These are phyloP conservation scores for Castor canadensis DNA, from an alignment of 2,113 vertebrate species.

Conservation along the genomic window DNA sequence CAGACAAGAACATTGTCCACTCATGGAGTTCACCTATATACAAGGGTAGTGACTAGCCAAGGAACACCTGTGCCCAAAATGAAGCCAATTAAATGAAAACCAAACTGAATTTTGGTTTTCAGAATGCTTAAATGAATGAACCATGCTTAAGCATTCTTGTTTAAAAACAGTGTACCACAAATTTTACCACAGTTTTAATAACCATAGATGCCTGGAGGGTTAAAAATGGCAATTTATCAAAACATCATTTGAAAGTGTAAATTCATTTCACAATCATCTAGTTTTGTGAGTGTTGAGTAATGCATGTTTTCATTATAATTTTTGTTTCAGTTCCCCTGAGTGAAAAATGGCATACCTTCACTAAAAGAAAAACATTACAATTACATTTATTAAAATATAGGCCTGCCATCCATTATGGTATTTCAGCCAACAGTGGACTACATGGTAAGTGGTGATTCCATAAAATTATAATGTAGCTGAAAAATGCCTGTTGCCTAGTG, in stretches of 20 bases:
- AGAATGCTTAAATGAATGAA: not conserved
- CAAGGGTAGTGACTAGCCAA: not conserved
- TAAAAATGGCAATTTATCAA: not conserved
- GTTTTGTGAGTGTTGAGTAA: not conserved
- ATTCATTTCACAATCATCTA: not conserved
- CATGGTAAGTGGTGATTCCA: not conserved
- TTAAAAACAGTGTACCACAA: not conserved
- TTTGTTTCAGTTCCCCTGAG: not conserved
- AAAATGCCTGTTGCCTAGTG: not conserved
- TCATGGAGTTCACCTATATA: fast-evolving
- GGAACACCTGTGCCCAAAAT: not conserved
- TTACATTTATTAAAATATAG: not conserved
- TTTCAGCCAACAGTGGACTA: not conserved
- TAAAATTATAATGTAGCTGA: not conserved
- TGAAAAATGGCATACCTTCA: not conserved
- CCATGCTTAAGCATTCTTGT: not conserved
- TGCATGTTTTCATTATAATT: not conserved
- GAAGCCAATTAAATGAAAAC: not conserved
- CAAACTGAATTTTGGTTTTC: not conserved
- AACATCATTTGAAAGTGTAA: not conserved
- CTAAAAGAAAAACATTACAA: not conserved
- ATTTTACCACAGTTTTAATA: not conserved
- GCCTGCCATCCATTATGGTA: not conserved
- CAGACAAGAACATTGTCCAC: not conserved
- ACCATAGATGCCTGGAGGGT: not conserved